Base-by-base conservation (phyloP, 2,797 vertebrate species). In the Halcyon leucocephala region DNA sequence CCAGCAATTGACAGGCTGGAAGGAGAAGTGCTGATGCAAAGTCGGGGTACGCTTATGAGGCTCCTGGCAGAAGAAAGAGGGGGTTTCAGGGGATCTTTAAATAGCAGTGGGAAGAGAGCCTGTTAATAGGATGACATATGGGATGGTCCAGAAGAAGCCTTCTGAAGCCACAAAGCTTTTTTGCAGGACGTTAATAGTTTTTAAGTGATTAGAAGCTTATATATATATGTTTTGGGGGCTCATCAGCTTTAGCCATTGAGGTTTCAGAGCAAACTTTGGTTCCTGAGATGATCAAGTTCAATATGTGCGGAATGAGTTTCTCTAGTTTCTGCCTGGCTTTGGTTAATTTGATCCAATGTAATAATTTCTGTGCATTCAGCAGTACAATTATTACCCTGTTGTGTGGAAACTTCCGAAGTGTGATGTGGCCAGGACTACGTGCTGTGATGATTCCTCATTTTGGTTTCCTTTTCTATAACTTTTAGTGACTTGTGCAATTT, bases 81-180 rank as follows among this genome's bases (percentile, higher is more conserved):
- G 54, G 51, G 35, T 71, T 86, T 82, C 48, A 22, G 51, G 44
- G 15, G 51, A 3, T 58, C 94, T 92, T 92, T 94, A 88, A 91
- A 88, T 71, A 88, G 58, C 73, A 37, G 52, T 73, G 81, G 70
- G 66, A 96, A 86, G 86, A 64, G 73, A 72, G 51, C 51, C 51
- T 70, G 42, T 67, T 96, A 31, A 82, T 84, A 73, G 90, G 86
- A 86, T 92, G 89, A 89, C 80, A 55, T 41, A 39, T 1, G 3
- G 93, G 35, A 61, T 83, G 44, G 86, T 84, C 86, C 73, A n/a
- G 85, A 26, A 79, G 72, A 11, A 92, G 57, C 37, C 57, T 78
- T 19, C 76, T 66, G 83, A 57, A 79, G 62, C 46, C 89, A 28
- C 28, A 73, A 25, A 84, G 89, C 70, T 92, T 90, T 91, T 91